Evolutionary conservation across 2,888 invertebrate species (phyloP), one percentile per base, ranked within the genome.

Genomic region (Zygogramma bicolorata): DNA sequence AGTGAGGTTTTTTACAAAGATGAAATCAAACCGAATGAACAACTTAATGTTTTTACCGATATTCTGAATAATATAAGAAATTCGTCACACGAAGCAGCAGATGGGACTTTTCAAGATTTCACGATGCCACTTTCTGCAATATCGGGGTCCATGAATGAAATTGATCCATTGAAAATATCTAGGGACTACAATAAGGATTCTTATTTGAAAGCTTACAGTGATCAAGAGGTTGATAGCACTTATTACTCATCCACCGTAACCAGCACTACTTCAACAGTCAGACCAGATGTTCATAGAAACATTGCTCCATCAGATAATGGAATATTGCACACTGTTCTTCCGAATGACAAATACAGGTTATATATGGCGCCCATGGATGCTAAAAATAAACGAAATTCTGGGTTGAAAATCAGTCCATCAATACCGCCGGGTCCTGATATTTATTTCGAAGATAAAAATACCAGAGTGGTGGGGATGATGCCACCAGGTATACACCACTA

Each of bases 21-120:
- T 29, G 85, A 87, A 53, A 86, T 86, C 15, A 85, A 85, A 74
- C 85, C 87, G 1, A 85, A 82, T 70, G 87, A 88, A 69, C 88
- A 89, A 75, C 81, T 86, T 27, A 86, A 85, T 75, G 85, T 89
- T 0, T 89, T 89, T 70, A 83, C 85, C n/a, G 90, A 90, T 79
- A 83, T 90, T 46, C 83, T 90, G 63, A 85, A 88, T 65, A 89
- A 89, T 76, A 88, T 90, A 34, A 86, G 84, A 72, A 85, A 85
- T 75, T 79, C 82, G 6, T 80, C 84, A 0, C 72, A 72, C 27
- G 75, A 82, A 29, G n/a, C 53, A 38, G 38, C 34, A 27, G 15
- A 27, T 15, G 62, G 68, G 8, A 29, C 65, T 20, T 53, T 46
- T 34, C 58, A 73, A 70, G 70, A 78, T 68, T 63, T 73, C 42